phyloP scores from a whole-genome alignment of 2,113 vertebrate genomes.

The Ptyas mucosa region DNA sequence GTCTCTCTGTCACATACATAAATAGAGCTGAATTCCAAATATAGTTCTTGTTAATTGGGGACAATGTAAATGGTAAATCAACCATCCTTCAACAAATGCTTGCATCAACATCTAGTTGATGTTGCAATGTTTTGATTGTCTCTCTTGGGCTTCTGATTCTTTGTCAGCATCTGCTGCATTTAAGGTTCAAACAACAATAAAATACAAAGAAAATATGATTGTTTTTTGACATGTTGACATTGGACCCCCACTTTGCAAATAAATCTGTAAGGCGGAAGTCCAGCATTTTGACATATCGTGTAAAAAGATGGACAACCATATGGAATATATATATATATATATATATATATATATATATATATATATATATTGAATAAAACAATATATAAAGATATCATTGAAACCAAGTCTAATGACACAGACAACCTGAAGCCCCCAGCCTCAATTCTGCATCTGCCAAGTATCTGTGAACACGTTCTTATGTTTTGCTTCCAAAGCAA shows the following conservation, averaged over 20 bases:
- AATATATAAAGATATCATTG: not conserved
- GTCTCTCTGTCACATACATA: not conserved
- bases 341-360: too few species aligned
- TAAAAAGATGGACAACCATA: not conserved
- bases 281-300: not conserved
- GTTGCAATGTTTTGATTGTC: not conserved
- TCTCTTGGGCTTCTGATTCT: not conserved
- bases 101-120: not conserved
- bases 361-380: not conserved
- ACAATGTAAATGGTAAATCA: not conserved
- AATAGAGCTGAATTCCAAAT: not conserved
- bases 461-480: not conserved
- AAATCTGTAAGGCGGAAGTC: not conserved
- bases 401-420: not conserved
- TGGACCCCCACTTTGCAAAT: not conserved
- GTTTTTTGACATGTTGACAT: not conserved
- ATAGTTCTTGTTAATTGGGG: not conserved
- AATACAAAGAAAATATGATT: not conserved
- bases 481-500: not conserved
- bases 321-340: not conserved
- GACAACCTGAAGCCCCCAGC: not conserved
- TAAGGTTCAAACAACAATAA: not conserved
- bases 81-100: not conserved
- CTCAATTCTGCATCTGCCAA: not conserved
- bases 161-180: not conserved